Conservation (phyloP, 2,113 vertebrate genomes). For the Ptilonorhynchus violaceus region DNA sequence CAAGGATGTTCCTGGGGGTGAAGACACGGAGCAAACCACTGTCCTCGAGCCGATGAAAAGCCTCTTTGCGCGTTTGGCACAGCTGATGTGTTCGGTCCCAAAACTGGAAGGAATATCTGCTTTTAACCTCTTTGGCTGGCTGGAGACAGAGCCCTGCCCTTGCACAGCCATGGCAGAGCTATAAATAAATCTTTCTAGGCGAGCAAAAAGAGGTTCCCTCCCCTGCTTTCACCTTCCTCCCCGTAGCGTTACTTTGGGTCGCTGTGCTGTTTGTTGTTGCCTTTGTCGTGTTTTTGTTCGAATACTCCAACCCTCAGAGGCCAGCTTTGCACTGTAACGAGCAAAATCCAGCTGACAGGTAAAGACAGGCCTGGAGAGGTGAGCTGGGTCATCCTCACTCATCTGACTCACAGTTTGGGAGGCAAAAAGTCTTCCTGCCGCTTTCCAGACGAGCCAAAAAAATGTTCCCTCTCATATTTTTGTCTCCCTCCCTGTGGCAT, state of each 20-base stretch:
- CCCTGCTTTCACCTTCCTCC: neutral
- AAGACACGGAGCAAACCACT: neutral
- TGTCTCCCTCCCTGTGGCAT: neutral
- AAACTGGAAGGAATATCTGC: neutral
- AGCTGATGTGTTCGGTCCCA: neutral
- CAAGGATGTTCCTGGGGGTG: neutral
- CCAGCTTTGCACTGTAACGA: neutral
- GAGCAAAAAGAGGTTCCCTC: neutral
- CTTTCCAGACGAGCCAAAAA: neutral
- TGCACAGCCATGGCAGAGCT: neutral
- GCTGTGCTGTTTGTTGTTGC: neutral
- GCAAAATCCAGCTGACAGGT: conserved; percentile 50
- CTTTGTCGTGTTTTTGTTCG: neutral
- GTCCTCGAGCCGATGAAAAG: neutral
- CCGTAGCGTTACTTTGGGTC: neutral
- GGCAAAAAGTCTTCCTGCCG: neutral
- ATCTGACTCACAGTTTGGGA: neutral
- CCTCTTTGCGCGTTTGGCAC: neutral
- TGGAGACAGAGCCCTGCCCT: neutral
- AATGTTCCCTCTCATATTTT: neutral
- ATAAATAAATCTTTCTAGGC: neutral
- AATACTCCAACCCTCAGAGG: conserved; percentile 26
- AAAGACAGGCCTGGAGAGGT: neutral
- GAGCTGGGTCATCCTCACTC: neutral
- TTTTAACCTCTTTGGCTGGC: neutral